Conservation (phyloP, 2,888 invertebrate genomes). For the Erebia ligea region DNA sequence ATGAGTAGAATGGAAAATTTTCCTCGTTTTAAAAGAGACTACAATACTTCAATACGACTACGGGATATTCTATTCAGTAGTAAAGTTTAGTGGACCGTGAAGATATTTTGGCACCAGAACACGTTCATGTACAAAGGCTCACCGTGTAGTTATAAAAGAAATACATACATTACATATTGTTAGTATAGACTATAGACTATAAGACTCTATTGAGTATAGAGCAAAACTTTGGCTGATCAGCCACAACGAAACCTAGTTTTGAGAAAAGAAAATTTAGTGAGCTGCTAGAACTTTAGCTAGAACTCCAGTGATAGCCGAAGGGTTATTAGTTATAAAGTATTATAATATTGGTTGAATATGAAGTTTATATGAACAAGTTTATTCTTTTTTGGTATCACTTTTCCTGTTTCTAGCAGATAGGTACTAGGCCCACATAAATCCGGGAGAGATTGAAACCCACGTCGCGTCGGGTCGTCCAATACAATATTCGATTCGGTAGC, state of each 20-base stretch:
- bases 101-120: slow-evolving; percentile 6
- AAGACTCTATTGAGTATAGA: not conserved
- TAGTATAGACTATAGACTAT: slow-evolving; percentile 7
- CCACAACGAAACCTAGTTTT: not conserved
- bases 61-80: slow-evolving; percentile 3
- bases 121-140: not conserved
- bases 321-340: too few species aligned
- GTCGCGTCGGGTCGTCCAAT: slow-evolving; percentile 20
- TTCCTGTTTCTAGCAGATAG: not conserved
- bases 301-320: too few species aligned
- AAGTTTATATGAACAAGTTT: not conserved
- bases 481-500: slow-evolving; percentile 27
- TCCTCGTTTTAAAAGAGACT: not conserved
- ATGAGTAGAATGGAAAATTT: not conserved
- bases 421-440: slow-evolving; percentile 26
- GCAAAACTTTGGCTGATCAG: not conserved
- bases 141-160: not conserved
- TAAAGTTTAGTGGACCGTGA: slow-evolving; percentile 12
- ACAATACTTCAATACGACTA: not conserved
- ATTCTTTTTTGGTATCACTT: not conserved
- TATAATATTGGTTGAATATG: too few species aligned
- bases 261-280: not conserved
- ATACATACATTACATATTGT: not conserved
- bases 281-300: not conserved
- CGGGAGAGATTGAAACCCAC: slow-evolving; percentile 19